phyloP scores from a whole-genome alignment of 2,888 invertebrate genomes.

The Siphonodentalium dalli region DNA sequence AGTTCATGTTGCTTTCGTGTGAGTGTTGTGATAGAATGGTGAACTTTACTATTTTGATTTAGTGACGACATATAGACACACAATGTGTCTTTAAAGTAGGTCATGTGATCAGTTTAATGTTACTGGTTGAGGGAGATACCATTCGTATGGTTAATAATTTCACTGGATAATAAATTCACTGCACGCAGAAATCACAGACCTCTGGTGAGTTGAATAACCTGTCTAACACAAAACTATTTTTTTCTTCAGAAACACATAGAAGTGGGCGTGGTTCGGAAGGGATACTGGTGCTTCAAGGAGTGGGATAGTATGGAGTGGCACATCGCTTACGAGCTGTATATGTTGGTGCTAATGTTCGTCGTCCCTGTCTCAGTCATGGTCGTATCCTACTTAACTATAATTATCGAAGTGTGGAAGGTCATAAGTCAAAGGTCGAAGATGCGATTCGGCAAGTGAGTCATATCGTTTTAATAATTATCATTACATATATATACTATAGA shows the following conservation, averaged over 20 bases:
- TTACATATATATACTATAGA: no score
- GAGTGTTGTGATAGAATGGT: no score
- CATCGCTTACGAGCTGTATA: conserved; percentile 71
- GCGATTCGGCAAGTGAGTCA: conserved; percentile 22
- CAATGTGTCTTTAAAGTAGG: no score
- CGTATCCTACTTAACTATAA: conserved; percentile 73
- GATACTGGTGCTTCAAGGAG: conserved; percentile 71
- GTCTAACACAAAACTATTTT: not conserved
- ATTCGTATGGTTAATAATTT: not conserved
- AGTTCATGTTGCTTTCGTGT: not conserved
- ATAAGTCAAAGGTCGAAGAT: conserved; percentile 16
- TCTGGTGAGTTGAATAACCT: not conserved
- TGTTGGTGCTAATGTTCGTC: conserved; percentile 72
- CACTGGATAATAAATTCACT: no score
- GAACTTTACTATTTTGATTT: no score
- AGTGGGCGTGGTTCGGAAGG: conserved; percentile 22
- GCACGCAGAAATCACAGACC: no score
- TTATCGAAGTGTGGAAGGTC: conserved; percentile 67
- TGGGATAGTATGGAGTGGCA: conserved; percentile 49
- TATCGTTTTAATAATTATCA: not conserved
- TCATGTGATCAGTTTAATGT: no score
- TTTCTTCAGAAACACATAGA: conserved; percentile 26
- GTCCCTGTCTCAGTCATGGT: conserved; percentile 73
- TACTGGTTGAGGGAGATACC: no score
- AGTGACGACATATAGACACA: no score